A percentile compares a stretch with the other conserved stretches of the same genome.
These are phyloP conservation scores for Chanos chanos DNA, from an alignment of 2,797 vertebrate species.

Conservation along the genomic window DNA sequence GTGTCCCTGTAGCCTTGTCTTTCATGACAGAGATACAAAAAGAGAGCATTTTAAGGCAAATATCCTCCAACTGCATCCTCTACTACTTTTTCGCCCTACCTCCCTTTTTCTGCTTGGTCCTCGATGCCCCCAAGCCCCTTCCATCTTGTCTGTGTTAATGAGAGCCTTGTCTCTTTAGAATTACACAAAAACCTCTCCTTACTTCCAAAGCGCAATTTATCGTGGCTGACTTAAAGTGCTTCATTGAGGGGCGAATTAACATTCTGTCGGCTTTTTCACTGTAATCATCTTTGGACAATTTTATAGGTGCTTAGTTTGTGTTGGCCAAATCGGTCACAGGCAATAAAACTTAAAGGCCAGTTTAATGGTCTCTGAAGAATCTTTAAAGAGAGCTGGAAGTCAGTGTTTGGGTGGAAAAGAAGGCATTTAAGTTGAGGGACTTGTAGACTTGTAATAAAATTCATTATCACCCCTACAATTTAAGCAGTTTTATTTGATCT, in stretches of 20 bases:
- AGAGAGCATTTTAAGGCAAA: too few relatives aligned
- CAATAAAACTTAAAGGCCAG: conserved; percentile 59
- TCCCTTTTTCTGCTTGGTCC: too few relatives aligned
- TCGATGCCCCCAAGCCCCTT: too few relatives aligned
- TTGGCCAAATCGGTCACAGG: conserved; percentile 58
- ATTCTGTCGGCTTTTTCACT: conserved; percentile 48
- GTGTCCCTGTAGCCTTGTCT: too few relatives aligned
- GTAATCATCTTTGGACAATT: conserved; percentile 53
- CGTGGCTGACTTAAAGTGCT: conserved; percentile 8
- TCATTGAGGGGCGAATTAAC: conserved; percentile 44
- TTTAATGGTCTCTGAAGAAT: conserved; percentile 63
- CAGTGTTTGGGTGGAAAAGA: conserved; percentile 50
- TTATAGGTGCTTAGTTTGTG: conserved; percentile 52
- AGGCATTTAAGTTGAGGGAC: conserved; percentile 40
- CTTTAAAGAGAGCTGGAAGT: conserved; percentile 58
- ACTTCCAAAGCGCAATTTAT: conserved; percentile 5
- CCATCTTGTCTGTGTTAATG: too few relatives aligned
- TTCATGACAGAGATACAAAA: too few relatives aligned
- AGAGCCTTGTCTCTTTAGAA: too few relatives aligned
- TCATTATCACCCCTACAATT: conserved; percentile 27
- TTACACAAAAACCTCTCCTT: conserved; percentile 19
- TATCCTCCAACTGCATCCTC: too few relatives aligned
- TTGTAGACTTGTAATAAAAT: conserved; percentile 17
- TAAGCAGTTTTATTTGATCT: conserved; percentile 10
- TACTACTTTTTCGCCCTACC: too few relatives aligned